Evolutionary conservation across 2,797 vertebrate genomes (phyloP), one percentile per base, ranked within the genome.

Genomic region (Myotis findleyi): DNA sequence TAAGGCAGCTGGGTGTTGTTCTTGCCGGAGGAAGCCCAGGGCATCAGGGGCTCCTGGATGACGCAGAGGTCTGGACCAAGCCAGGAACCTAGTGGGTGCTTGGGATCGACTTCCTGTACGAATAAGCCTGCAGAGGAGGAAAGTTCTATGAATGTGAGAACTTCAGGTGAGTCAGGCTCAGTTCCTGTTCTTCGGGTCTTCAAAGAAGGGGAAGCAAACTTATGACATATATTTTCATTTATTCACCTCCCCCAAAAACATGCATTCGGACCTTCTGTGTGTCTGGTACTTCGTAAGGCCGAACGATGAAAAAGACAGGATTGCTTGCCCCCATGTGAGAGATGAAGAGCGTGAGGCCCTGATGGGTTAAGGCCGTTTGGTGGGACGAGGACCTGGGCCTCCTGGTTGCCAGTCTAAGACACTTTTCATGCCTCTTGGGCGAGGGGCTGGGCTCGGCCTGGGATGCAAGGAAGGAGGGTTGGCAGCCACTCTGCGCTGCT

Each of bases 41-140:
- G 38, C 0, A 0, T 11, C 23, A 0, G 41, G 49, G 18, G 17
- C 16, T 66, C 20, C 23, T 27, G 23, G 73, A 4, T 16, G 66
- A 12, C 7, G 0, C 57, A 4, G 75, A 77, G 53, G 66, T 21
- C 16, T 33, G 6, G 21, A 10, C 11, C 14, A 51, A 49, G 68
- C 55, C 16, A 1, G 72, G 14, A 27, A 68, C 44, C 1, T 0
- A 8, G 36, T 3, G 21, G 64, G n/a, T 30, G 13, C 25, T 27
- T 51, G 44, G 17, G 47, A 38, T 16, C 1, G 9, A 30, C 57
- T 62, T 87, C 49, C 82, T 44, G 21, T 7, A 18, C 76, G 83
- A 62, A 7, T 17, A 57, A 86, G 93, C n/a, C 14, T 69, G 25
- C 0, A 1, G 30, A n/a, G 27, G 33, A 4, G 8, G 8, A 41